Conservation (phyloP, 2,797 vertebrate genomes). For the Rhodeus uyekii region DNA sequence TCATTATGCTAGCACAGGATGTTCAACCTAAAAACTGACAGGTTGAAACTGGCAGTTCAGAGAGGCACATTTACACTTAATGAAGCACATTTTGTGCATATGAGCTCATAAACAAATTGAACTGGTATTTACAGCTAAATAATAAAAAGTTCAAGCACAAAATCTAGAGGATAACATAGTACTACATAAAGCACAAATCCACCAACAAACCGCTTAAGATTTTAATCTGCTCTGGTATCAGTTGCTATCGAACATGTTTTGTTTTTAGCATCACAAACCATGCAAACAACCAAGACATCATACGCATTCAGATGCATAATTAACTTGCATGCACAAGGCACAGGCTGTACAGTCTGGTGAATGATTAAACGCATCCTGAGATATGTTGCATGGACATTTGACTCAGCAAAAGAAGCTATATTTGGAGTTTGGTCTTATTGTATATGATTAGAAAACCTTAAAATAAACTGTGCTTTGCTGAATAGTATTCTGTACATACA, state of each 20-base stretch:
- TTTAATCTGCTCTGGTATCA: background rate
- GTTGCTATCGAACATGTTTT: background rate
- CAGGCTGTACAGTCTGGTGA: background rate
- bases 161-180: background rate
- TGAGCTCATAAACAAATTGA: background rate
- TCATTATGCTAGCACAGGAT: conserved; percentile 2
- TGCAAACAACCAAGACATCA: background rate
- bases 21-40: background rate
- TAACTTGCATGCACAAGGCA: background rate
- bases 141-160: background rate
- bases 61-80: conserved; percentile 25
- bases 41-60: background rate
- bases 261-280: background rate
- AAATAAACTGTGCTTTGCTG: background rate
- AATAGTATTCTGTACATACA: background rate
- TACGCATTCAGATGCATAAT: background rate
- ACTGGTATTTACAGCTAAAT: background rate
- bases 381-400: conserved; percentile 7
- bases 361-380: conserved; percentile 21
- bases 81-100: background rate
- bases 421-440: background rate
- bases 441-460: background rate
- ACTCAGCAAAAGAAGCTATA: background rate
- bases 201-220: background rate
- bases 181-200: background rate